Base-by-base conservation (phyloP, 1,140 invertebrate species). In the Drusus annulatus region DNA sequence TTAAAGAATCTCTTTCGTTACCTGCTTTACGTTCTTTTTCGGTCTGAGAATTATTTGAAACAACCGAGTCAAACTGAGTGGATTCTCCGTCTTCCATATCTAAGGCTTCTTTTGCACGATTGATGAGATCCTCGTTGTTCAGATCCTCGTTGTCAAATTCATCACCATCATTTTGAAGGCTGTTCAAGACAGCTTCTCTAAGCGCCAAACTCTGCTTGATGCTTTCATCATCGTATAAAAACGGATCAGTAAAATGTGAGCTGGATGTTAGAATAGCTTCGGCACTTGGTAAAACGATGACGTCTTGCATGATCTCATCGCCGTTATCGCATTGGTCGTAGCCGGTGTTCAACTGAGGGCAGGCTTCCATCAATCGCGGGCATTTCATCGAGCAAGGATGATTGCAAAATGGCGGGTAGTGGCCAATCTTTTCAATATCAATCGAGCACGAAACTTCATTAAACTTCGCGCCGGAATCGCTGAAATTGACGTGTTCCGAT, bases 201-300 rank as follows among this genome's bases (percentile, higher is more conserved):
- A 76, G 45, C 13, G 65, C 62, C 4, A 68, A 16, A 54, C 45
- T 63, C 31, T 78, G 60, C 25, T 78, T 62, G 17, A 65, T 68
- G 17, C 21, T 65, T 71, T 71, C 51, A 15, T 23, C 19, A 17
- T 79, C 77, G 16, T 71, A 79, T n/a, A 71, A 56, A 13, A 21
- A 21, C 0, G 68, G 77, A 50, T 83, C 78, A 25, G 71, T 83
- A 23, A 81, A 83, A 56, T 83, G 77, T 3, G 80, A 83, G 62
- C 76, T 81, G 16, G 77, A n/a, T 7, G 80, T 78, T 83, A 90
- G 84, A 3, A 88, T 88, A 21, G 89, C 88, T 77, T 89, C 88
- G 7, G 88, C 88, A 71, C 88, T 89, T 3, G 87, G 88, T 86
- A 90, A 87, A 8, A 90, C 89, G 16, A 90, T 89, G 3, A 89